Evolutionary conservation across 2,113 vertebrate species (phyloP).

Genomic region (Pluvialis apricaria): DNA sequence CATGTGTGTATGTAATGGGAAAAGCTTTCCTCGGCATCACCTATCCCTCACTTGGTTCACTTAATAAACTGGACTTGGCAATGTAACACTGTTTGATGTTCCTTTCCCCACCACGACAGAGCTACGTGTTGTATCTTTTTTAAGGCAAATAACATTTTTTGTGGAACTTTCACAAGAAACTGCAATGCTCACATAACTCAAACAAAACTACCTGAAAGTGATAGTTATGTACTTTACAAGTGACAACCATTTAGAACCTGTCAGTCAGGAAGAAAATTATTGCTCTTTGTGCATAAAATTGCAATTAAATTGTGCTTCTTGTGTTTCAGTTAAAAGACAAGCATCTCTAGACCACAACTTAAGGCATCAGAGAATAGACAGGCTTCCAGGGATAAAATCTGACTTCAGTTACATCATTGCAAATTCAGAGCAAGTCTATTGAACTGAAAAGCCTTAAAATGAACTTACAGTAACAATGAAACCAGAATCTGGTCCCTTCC

Average conservation of each 20-base stretch:
- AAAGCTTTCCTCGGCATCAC: background rate
- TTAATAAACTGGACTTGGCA: background rate
- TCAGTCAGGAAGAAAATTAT: constrained; percentile 62
- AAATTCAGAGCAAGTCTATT: background rate
- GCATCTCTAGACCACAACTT: constrained; percentile 22
- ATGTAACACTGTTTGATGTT: background rate
- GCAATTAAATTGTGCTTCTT: constrained; percentile 60
- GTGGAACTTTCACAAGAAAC: constrained; percentile 16
- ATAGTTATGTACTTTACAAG: constrained; percentile 57
- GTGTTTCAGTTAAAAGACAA: constrained; percentile 35
- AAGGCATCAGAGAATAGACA: background rate
- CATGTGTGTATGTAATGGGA: background rate
- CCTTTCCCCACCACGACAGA: background rate
- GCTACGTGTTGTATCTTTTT: background rate
- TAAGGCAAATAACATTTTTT: background rate
- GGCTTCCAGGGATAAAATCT: constrained; percentile 7
- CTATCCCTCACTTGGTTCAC: background rate
- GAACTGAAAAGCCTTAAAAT: background rate
- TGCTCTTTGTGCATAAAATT: constrained; percentile 47
- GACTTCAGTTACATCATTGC: background rate
- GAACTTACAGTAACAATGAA: background rate
- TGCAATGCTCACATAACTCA: constrained; percentile 23
- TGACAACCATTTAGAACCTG: constrained; percentile 59
- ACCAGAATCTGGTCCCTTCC: background rate
- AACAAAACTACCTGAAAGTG: constrained; percentile 53